phyloP scores from a whole-genome alignment of 1,140 invertebrate genomes.

The Eumeta japonica region DNA sequence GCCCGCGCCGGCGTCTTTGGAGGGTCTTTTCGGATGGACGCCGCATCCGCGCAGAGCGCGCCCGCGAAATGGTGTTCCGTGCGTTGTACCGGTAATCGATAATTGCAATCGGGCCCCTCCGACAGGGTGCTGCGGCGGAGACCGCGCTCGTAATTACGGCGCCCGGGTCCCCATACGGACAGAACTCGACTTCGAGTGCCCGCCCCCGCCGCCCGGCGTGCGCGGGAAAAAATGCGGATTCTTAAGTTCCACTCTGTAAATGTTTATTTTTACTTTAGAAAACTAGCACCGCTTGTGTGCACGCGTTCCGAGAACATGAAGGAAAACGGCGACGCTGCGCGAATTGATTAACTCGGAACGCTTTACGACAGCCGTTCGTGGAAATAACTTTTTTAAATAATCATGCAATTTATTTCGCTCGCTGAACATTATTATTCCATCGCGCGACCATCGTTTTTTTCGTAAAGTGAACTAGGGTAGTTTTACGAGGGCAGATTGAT shows the following conservation, averaged over 20 bases:
- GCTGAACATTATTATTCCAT: constrained; percentile 7
- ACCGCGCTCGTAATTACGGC: constrained; percentile 33
- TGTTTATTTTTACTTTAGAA: constrained; percentile 14
- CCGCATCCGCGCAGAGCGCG: constrained; percentile 4
- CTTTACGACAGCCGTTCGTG: no score
- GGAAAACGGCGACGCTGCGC: constrained; percentile 12
- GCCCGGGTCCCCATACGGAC: constrained; percentile 32
- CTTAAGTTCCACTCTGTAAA: constrained; percentile 12
- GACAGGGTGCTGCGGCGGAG: constrained; percentile 18
- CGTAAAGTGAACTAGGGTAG: no score
- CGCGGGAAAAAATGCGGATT: constrained; percentile 24
- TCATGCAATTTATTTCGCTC: no score
- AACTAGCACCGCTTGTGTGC: constrained; percentile 11
- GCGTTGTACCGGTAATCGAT: constrained; percentile 18
- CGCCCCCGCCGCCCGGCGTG: no score
- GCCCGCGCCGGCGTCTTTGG: no score
- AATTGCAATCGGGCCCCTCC: constrained; percentile 27
- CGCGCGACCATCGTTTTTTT: constrained; percentile 6
- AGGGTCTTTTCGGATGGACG: no score
- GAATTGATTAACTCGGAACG: constrained; percentile 13
- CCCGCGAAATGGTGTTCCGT: constrained; percentile 12
- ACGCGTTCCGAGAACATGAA: constrained; percentile 22
- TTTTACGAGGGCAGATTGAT: no score
- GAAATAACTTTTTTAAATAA: no score
- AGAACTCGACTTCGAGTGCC: constrained; percentile 20